A percentile compares a stretch with the other conserved stretches of the same genome.
phyloP scores from a whole-genome alignment of 2,113 vertebrate species.

The Poicephalus meyeri region DNA sequence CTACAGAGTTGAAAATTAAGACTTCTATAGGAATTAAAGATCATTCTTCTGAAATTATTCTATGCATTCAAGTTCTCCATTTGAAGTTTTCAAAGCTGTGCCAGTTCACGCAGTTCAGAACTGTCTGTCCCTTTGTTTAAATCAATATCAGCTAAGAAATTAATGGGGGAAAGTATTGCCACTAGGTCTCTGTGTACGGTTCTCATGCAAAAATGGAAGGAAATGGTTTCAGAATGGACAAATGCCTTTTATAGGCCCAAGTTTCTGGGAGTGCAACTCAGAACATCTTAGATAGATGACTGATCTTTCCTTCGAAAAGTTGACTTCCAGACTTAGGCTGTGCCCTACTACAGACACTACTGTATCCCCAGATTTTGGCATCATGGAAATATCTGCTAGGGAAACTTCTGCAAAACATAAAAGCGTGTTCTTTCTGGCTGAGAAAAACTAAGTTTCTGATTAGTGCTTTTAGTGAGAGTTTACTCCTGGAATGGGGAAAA shows the following conservation, averaged over 20 bases:
- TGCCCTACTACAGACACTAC: background rate
- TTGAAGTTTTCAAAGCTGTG: background rate
- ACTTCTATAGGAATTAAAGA: background rate
- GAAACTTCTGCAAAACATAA: background rate
- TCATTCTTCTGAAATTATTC: background rate
- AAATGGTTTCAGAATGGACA: background rate
- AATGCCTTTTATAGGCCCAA: background rate
- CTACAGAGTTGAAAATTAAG: background rate
- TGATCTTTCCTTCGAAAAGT: background rate
- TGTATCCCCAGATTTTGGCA: background rate
- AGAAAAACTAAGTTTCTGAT: background rate
- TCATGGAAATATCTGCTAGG: background rate
- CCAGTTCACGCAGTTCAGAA: background rate
- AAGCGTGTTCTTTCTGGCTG: rapidly evolving
- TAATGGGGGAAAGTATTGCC: background rate
- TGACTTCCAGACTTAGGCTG: background rate
- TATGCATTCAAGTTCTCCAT: background rate
- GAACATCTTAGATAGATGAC: background rate
- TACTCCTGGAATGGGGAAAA: background rate
- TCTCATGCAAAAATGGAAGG: background rate
- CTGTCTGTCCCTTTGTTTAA: background rate
- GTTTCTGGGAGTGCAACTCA: background rate
- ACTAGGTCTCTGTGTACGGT: background rate
- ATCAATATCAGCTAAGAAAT: background rate
- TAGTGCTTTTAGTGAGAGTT: background rate